A percentile compares a stretch with the other conserved stretches of the same genome.
phyloP scores from a whole-genome alignment of 2,888 invertebrate species.

The Parnassius smintheus region DNA sequence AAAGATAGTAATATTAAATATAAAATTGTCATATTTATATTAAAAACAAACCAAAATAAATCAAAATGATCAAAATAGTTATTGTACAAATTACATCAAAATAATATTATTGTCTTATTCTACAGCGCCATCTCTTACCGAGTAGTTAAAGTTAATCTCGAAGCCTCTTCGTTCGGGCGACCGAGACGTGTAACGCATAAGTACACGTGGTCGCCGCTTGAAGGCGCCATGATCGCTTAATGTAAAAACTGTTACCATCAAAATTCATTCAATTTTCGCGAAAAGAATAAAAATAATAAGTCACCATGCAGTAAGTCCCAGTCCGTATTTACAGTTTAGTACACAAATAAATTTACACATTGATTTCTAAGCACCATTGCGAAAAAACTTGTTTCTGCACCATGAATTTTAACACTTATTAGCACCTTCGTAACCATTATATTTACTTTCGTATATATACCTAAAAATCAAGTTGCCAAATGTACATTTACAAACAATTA shows the following conservation, averaged over 20 bases:
- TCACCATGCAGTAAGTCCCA: slow-evolving; percentile 27
- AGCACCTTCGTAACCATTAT: slow-evolving; percentile 26
- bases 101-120: background rate
- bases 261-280: slow-evolving; percentile 62
- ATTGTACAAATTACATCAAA: background rate
- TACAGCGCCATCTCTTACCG: slow-evolving; percentile 75
- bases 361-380: slow-evolving; percentile 19
- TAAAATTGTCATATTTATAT: background rate
- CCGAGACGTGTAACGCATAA: slow-evolving; percentile 64
- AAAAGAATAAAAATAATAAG: slow-evolving; percentile 35
- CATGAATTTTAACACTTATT: slow-evolving; percentile 25
- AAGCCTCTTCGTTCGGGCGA: slow-evolving; percentile 44
- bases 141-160: slow-evolving; percentile 58
- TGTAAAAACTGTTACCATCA: slow-evolving; percentile 86
- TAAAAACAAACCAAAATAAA: background rate
- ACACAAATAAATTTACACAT: slow-evolving; percentile 5
- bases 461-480: slow-evolving; percentile 20
- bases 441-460: slow-evolving; percentile 16
- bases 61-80: background rate
- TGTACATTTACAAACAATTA: slow-evolving; percentile 18
- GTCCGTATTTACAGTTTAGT: slow-evolving; percentile 1
- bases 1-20: slow-evolving; percentile 27
- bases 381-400: slow-evolving; percentile 21
- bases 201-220: slow-evolving; percentile 79
- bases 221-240: slow-evolving; percentile 81